Evolutionary conservation across 2,113 vertebrate species (phyloP).

Genomic region (Dasyornis broadbenti): DNA sequence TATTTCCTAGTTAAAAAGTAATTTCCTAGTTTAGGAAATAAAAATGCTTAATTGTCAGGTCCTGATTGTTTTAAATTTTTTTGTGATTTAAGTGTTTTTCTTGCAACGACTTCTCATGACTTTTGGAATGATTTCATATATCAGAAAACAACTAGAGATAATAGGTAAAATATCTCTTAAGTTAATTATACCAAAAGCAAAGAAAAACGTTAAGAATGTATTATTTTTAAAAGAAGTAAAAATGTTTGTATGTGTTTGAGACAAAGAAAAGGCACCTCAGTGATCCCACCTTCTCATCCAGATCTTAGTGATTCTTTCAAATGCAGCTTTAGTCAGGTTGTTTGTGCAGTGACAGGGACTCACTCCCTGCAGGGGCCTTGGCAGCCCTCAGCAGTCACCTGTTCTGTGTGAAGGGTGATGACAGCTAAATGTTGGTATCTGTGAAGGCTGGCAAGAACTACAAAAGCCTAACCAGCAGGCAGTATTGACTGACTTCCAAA

Average conservation of each 20-base stretch:
- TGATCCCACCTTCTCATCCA: not conserved
- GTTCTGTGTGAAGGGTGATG: not conserved
- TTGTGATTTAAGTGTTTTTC: not conserved
- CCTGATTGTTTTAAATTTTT: not conserved
- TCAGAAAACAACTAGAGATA: not conserved
- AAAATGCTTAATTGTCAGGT: not conserved
- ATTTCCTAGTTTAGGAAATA: not conserved
- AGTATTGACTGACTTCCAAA: not conserved
- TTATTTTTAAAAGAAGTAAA: not conserved
- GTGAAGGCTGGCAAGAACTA: not conserved
- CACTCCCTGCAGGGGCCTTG: not conserved
- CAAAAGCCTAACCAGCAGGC: not conserved
- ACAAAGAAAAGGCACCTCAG: not conserved
- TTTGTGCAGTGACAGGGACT: not conserved
- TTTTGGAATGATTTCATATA: not conserved
- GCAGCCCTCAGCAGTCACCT: not conserved
- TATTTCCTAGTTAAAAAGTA: not conserved
- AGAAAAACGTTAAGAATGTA: not conserved
- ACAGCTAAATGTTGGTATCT: not conserved
- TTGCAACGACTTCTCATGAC: not conserved
- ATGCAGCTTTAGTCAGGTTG: not conserved
- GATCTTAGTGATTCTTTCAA: not conserved
- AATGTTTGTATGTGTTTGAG: not conserved
- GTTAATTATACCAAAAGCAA: not conserved
- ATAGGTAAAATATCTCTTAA: not conserved